Percentiles rank a stretch among this genome's conserved stretches.
phyloP scores from a whole-genome alignment of 2,888 invertebrate genomes.

The Hirtodrosophila alboralis region DNA sequence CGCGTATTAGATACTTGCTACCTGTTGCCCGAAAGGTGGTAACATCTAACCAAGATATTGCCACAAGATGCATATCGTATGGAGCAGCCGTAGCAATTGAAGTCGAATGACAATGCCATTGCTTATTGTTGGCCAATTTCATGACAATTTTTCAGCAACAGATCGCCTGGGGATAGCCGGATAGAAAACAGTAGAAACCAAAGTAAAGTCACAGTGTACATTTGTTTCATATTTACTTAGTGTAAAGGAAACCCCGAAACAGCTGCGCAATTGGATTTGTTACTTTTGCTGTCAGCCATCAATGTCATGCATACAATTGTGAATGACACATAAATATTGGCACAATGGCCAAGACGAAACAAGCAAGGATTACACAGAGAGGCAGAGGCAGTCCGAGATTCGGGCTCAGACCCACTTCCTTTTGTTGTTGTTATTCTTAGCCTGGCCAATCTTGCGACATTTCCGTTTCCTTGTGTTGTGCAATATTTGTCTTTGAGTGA shows the following conservation, averaged over 20 bases:
- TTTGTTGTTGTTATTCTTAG: constrained; percentile 27
- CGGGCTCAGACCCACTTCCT: constrained; percentile 36
- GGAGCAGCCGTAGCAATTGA: constrained; percentile 40
- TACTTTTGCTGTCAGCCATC: constrained; percentile 58
- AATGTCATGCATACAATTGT: constrained; percentile 78
- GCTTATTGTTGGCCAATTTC: constrained; percentile 78
- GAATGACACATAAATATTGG: constrained; percentile 75
- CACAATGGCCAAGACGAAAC: constrained; percentile 59
- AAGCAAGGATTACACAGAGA: constrained; percentile 54
- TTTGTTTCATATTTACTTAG: constrained; percentile 77
- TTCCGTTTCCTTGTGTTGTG: constrained; percentile 76
- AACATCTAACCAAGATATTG: constrained; percentile 38
- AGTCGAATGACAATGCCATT: constrained; percentile 57
- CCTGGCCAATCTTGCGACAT: constrained; percentile 74
- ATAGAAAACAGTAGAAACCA: constrained; percentile 30
- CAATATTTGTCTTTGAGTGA: constrained; percentile 72
- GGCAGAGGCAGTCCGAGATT: constrained; percentile 23
- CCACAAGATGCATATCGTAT: constrained; percentile 39
- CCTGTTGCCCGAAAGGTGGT: constrained; percentile 41
- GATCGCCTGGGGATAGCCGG: constrained; percentile 36
- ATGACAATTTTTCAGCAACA: constrained; percentile 77
- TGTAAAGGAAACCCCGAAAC: constrained; percentile 48
- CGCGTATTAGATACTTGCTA: constrained; percentile 58
- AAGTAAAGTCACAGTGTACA: constrained; percentile 66
- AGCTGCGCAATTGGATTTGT: constrained; percentile 78